Conservation (phyloP, 2,888 invertebrate species). For the Hymenopus coronatus region DNA sequence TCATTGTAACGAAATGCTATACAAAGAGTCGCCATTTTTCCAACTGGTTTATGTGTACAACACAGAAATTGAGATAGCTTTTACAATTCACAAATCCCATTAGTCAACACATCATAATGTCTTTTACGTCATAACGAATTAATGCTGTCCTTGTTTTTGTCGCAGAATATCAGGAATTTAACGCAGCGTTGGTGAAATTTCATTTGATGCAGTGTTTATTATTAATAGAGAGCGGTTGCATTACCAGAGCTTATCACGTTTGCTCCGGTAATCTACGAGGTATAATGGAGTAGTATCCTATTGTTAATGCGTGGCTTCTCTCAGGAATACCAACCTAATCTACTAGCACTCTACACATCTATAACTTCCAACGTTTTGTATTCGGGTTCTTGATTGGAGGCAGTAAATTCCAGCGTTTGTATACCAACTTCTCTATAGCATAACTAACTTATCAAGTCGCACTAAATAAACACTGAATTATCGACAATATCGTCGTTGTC, state of each 20-base stretch:
- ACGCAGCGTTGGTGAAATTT: background rate
- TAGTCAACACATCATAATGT: background rate
- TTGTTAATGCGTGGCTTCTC: background rate
- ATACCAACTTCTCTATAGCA: background rate
- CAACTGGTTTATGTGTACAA: background rate
- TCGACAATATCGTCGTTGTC: too few relatives aligned
- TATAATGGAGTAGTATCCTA: background rate
- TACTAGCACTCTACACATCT: background rate
- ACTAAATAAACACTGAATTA: background rate
- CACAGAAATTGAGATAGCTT: background rate
- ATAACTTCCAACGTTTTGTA: background rate
- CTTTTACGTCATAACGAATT: background rate
- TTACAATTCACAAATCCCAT: background rate
- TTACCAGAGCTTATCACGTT: background rate
- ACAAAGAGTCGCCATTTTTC: background rate
- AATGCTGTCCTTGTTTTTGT: background rate
- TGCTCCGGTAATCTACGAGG: background rate
- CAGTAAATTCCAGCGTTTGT: background rate
- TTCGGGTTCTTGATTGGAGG: background rate
- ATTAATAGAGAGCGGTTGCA: background rate
- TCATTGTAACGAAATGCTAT: background rate
- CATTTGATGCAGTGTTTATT: slow-evolving; percentile 14
- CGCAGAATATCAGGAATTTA: background rate
- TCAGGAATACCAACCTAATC: background rate
- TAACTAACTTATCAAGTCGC: background rate